Evolutionary conservation across 2,888 invertebrate species (phyloP).

Genomic region (Polydrusus cervinus): DNA sequence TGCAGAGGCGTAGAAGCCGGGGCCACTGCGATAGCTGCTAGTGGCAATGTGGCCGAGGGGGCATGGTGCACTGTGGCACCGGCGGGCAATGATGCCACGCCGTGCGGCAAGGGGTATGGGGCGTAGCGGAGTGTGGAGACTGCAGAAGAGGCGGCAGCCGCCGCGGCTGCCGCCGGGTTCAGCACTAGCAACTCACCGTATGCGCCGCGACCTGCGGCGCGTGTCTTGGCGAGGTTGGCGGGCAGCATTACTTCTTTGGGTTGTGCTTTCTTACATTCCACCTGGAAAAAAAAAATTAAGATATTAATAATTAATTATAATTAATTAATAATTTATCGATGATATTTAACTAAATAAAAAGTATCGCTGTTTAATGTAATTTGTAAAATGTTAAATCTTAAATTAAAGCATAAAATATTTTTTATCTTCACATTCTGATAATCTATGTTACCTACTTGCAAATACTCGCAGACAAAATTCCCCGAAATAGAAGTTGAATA

Average conservation of each 20-base stretch:
- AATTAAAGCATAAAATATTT: no score
- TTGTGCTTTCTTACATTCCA: slow-evolving; percentile 99
- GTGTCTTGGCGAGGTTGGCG: slow-evolving; percentile 95
- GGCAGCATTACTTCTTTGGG: slow-evolving; percentile 99
- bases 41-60: slow-evolving; percentile 65
- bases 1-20: slow-evolving; percentile 67
- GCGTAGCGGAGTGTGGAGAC: slow-evolving; percentile 76
- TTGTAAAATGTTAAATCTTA: no score
- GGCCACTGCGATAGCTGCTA: slow-evolving; percentile 68
- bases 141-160: slow-evolving; percentile 65
- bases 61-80: slow-evolving; percentile 59
- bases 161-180: slow-evolving; percentile 83
- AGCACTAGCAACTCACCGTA: slow-evolving; percentile 98
- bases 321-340: no score
- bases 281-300: slow-evolving; percentile 80
- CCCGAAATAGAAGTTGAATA: no score
- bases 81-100: slow-evolving; percentile 60
- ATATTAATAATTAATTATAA: no score
- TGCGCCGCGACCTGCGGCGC: slow-evolving; percentile 95
- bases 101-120: slow-evolving; percentile 74
- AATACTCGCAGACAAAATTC: no score
- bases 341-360: no score
- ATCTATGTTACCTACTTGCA: no score
- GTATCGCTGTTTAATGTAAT: no score
- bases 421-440: no score